Conservation (phyloP, 2,888 invertebrate genomes). For the Latrodectus hesperus region DNA sequence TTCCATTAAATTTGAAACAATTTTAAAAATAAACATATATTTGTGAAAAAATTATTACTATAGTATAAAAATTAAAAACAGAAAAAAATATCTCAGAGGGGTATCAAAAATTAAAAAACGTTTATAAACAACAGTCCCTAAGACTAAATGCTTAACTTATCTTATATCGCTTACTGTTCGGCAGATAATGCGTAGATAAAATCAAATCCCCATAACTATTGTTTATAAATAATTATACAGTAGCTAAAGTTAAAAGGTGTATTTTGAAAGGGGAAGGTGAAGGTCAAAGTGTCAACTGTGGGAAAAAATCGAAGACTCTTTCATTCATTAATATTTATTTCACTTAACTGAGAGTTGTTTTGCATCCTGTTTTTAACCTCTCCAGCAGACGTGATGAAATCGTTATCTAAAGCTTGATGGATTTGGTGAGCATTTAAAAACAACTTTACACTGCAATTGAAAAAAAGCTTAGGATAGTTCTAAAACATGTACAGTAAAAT, state of each 20-base stretch:
- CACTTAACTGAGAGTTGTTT: conserved; percentile 47
- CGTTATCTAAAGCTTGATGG: no score
- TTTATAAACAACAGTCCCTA: neutral
- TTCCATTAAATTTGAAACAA: no score
- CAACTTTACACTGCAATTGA: no score
- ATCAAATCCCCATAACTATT: conserved; percentile 46
- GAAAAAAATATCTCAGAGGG: no score
- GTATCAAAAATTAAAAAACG: no score
- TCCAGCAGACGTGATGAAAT: conserved; percentile 42
- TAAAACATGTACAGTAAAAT: no score
- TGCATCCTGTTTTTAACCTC: conserved; percentile 58
- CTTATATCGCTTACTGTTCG: conserved; percentile 9
- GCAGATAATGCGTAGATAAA: conserved; percentile 37
- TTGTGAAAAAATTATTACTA: no score
- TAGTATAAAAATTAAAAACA: no score
- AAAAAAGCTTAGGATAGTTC: no score
- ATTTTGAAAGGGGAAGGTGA: conserved; percentile 27
- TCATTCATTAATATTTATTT: conserved; percentile 60
- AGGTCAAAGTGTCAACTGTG: conserved; percentile 57
- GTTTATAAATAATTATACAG: conserved; percentile 68
- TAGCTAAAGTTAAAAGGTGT: conserved; percentile 62
- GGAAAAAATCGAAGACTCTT: conserved; percentile 19
- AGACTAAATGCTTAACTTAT: conserved; percentile 29
- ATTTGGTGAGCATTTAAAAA: no score
- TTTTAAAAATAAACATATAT: no score